A percentile compares a stretch with the other conserved stretches of the same genome.
Evolutionary conservation across 2,888 invertebrate genomes (phyloP).

Genomic region (Philhelius pedissequus): DNA sequence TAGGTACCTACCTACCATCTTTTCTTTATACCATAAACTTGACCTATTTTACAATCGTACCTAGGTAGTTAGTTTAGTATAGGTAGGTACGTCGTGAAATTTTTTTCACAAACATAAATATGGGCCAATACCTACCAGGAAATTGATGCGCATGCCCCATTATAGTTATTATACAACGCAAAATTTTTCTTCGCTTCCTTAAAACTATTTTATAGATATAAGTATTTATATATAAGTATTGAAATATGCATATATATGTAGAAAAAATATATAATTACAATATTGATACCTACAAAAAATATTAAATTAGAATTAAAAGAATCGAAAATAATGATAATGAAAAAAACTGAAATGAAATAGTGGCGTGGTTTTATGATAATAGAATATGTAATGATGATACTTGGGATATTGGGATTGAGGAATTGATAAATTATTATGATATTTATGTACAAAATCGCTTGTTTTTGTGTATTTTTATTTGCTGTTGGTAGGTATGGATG

Average conservation of each 20-base stretch:
- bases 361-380: constrained; percentile 1
- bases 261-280: not conserved
- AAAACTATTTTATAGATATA: constrained; percentile 12
- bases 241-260: constrained; percentile 1
- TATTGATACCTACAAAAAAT: not conserved
- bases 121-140: constrained; percentile 65
- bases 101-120: constrained; percentile 62
- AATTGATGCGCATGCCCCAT: constrained; percentile 67
- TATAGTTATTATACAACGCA: constrained; percentile 65
- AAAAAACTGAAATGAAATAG: not conserved
- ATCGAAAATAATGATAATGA: constrained; percentile 9
- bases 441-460: constrained; percentile 40
- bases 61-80: no score
- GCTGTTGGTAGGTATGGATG: not conserved
- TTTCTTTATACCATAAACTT: no score
- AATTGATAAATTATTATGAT: not conserved
- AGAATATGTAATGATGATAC: constrained; percentile 30
- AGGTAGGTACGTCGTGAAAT: constrained; percentile 1
- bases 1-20: no score
- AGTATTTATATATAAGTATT: not conserved
- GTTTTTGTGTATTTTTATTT: constrained; percentile 14
- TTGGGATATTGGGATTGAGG: not conserved
- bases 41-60: not conserved
- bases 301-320: not conserved
- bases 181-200: constrained; percentile 50